Percentiles rank a stretch among this genome's conserved stretches.
Conservation (phyloP, 2,113 vertebrate genomes). For the Cyanoderma ruficeps region DNA sequence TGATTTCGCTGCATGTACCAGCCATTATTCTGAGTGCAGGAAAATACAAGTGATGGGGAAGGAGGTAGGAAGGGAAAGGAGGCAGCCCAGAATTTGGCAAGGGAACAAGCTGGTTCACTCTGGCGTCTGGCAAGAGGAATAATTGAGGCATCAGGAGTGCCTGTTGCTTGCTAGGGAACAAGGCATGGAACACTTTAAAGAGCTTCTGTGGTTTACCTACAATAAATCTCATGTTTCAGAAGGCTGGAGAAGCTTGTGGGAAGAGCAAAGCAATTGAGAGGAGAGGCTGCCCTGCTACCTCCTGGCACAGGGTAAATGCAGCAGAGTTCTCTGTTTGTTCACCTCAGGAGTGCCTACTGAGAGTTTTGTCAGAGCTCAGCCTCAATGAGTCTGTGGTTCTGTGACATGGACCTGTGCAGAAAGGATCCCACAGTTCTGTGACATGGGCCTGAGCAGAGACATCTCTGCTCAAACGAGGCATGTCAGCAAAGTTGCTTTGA, state of each 20-base stretch:
- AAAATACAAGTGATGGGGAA: not conserved
- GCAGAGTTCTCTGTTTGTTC: not conserved
- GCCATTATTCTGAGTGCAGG: rapidly evolving
- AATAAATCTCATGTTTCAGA: not conserved
- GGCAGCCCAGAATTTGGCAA: not conserved
- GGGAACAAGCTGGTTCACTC: not conserved
- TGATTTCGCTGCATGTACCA: not conserved
- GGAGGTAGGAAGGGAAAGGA: not conserved
- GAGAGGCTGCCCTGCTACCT: not conserved
- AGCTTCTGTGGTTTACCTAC: not conserved
- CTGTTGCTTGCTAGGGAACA: not conserved
- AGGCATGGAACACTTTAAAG: not conserved
- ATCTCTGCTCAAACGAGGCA: not conserved
- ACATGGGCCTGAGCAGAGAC: not conserved
- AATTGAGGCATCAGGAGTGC: not conserved
- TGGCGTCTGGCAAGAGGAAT: not conserved
- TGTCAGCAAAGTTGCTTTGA: not conserved
- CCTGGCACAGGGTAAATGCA: not conserved
- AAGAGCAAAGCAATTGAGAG: not conserved
- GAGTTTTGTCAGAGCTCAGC: not conserved
- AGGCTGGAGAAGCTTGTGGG: not conserved
- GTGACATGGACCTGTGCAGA: not conserved
- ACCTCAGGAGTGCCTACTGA: not conserved
- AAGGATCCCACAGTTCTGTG: not conserved
- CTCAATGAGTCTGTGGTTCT: not conserved